A percentile compares a stretch with the other conserved stretches of the same genome.
These are phyloP conservation scores for Rhingia rostrata DNA, from an alignment of 2,888 invertebrate species.

Conservation along the genomic window DNA sequence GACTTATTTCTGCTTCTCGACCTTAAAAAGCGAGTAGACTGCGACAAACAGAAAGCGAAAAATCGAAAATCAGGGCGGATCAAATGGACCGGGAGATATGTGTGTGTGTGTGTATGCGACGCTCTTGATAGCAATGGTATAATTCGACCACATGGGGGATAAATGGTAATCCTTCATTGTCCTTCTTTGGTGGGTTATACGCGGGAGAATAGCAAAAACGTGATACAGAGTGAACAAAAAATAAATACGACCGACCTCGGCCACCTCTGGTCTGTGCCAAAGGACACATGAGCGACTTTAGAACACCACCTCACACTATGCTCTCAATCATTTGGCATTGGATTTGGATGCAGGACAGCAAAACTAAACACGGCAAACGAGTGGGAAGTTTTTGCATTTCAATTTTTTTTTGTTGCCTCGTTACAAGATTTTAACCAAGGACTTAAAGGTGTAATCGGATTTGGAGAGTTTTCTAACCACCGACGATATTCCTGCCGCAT, in stretches of 20 bases:
- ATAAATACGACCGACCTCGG: slow-evolving; percentile 9
- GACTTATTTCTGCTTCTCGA: slow-evolving; percentile 52
- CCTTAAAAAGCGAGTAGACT: slow-evolving; percentile 32
- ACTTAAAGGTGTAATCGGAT: slow-evolving; percentile 63
- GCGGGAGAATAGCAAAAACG: slow-evolving; percentile 35
- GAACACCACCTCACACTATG: slow-evolving; percentile 11
- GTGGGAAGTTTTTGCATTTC: slow-evolving; percentile 46
- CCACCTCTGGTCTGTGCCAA: slow-evolving; percentile 19
- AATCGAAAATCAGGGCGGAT: slow-evolving; percentile 46
- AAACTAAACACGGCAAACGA: slow-evolving; percentile 29
- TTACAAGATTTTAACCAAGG: slow-evolving; percentile 55
- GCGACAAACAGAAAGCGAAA: slow-evolving; percentile 28
- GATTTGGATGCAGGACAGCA: slow-evolving; percentile 7
- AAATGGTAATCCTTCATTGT: slow-evolving; percentile 57
- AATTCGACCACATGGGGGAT: slow-evolving; percentile 57
- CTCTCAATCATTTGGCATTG: slow-evolving; percentile 24
- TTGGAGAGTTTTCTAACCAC: slow-evolving; percentile 40
- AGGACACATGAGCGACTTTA: slow-evolving; percentile 31
- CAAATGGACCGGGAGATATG: slow-evolving; percentile 34
- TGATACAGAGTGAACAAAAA: slow-evolving; percentile 16
- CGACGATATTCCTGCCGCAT: slow-evolving; percentile 18
- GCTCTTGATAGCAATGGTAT: slow-evolving; percentile 32
- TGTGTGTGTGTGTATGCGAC: slow-evolving; percentile 5
- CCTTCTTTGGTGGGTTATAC: slow-evolving; percentile 38
- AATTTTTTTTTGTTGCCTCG: slow-evolving; percentile 35